These are phyloP conservation scores for Bombus confusus DNA, from an alignment of 1,140 invertebrate genomes.

Conservation along the genomic window DNA sequence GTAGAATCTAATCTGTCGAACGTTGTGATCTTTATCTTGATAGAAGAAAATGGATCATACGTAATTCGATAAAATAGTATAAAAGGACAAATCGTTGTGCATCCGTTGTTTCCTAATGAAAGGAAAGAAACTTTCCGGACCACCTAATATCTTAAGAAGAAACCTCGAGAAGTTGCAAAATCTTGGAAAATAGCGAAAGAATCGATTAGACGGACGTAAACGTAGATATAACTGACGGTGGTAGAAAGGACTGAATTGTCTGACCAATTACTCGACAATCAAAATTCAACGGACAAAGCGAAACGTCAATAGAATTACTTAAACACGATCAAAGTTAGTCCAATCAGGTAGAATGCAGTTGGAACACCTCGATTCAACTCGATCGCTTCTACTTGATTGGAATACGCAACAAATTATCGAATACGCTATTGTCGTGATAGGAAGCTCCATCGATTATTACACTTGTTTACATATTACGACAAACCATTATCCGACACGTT, in stretches of 20 bases:
- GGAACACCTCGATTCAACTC: background rate
- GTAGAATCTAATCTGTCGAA: too few species aligned
- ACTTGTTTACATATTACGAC: too few species aligned
- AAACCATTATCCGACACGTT: background rate
- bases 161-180: background rate
- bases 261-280: background rate
- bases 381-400: background rate
- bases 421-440: background rate
- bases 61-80: too few species aligned
- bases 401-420: background rate
- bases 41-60: too few species aligned
- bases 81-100: too few species aligned
- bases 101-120: too few species aligned
- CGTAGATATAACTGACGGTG: background rate
- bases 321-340: conserved; percentile 1
- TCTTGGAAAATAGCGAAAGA: background rate
- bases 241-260: background rate
- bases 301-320: conserved; percentile 1
- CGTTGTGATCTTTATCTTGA: too few species aligned
- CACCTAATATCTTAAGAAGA: too few species aligned
- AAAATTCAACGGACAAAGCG: background rate
- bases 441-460: background rate
- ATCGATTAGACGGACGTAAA: background rate
- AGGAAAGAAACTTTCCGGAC: too few species aligned
- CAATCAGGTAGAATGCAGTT: conserved; percentile 7